Evolutionary conservation across 2,797 vertebrate genomes (phyloP), one percentile per base, ranked within the genome.

Genomic region (Malurus splendens): DNA sequence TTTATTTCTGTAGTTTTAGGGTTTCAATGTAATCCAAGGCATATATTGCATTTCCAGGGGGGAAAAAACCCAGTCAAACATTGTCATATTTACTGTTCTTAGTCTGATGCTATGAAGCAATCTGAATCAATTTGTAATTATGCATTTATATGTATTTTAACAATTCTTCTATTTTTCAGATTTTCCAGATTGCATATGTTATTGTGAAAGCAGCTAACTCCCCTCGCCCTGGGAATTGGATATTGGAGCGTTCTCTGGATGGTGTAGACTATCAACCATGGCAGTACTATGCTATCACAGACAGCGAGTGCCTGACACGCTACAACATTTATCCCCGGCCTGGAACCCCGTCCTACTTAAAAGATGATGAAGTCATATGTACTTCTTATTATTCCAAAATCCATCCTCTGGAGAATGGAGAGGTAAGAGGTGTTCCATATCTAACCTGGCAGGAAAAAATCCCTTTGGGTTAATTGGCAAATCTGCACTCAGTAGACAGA

Each of bases 311-410:
- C 93, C 94, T 99, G 91, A 98, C 98, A 2, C 98, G 98, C 78
- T 99, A 99, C 97, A 98, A 98, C 92, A 98, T 99, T 62, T 68
- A 95, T 59, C 99, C 99, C 13, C 97, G 98, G 55, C 97, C 95
- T 5, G 99, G 99, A 48, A 98, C 98, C 3, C 98, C 99, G 0
- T 98, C 98, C 15, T 99, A 99, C 85, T 89, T 97, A 44, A 97
- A 97, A 70, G 99, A 99, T 38, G 98, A 99, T 90, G 99, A 99
- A 94, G 98, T 99, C 66, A 99, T 99, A 97, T 99, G 99, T 89
- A 99, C 99, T 23, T 99, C 99, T 4, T 99, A 98, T 95, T 99
- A 99, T 89, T 99, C 99, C 50, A 99, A 98, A 96, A 98, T 99
- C 75, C 99, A 98, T 71, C 99, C 99, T 10, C 97, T 99, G 96